Evolutionary conservation across 2,113 vertebrate genomes (phyloP), one percentile per base, ranked within the genome.

Genomic region (Helogale parvula): DNA sequence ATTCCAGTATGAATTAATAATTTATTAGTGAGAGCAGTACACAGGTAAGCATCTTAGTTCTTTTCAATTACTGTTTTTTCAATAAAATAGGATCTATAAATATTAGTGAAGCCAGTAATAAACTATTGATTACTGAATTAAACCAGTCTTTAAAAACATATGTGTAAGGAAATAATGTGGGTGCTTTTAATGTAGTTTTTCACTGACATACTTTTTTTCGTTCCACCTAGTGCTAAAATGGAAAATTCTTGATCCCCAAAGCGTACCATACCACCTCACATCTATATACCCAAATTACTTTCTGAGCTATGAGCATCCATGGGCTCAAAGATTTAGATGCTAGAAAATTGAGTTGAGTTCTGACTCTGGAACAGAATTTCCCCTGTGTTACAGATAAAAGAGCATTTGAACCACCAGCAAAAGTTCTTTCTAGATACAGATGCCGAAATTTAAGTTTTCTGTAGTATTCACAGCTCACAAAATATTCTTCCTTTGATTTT

Each of bases 51-150:
- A 35, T 68, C 71, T 92, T 85, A 45, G 45, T 90, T 95, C 33
- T 79, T 97, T 95, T 88, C 14, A 41, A 79, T 88, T 94, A 57
- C 66, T 69, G 19, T 85, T 81, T n/a, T 74, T 94, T 92, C 81
- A 88, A 69, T 89, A 93, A 93, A 90, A 72, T n/a, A 47, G 47
- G 54, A 91, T 92, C 47, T 50, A 5, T 84, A 45, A 89, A 83
- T 97, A 74, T 71, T 83, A 88, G 31, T 38, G 21, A 84, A 71
- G 50, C 21, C 57, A 88, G 69, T 90, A 89, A 95, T 50, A 57
- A 82, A 81, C 84, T 74, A 83, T 50, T 87, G 29, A 60, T 86
- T 45, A 87, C 41, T 94, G 17, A 90, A 82, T 65, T 88, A 89
- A 92, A 13, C 47, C 63, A 90, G 31, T 57, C 38, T 91, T 63